Evolutionary conservation across 1,140 invertebrate genomes (phyloP), one percentile per base, ranked within the genome.

Genomic region (Centruroides sculpturatus): DNA sequence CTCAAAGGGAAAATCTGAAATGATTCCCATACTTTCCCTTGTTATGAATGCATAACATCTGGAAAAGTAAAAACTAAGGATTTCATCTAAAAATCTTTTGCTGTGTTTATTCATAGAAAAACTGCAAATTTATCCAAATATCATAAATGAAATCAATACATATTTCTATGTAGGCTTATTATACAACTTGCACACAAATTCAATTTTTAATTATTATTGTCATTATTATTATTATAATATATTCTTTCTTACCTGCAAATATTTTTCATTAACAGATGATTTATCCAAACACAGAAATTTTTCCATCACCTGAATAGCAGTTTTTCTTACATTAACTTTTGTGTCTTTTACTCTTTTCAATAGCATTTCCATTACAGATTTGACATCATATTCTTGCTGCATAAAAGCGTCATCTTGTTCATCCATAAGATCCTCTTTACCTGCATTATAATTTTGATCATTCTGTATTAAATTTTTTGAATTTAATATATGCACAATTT

Each of bases 241-340:
- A 41, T 41, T 41, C 6, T 50, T 23, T 56, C 59, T 64, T 64
- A 78, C 76, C 71, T 75, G 66, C 60, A 74, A 61, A 52, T 71
- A 70, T 51, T 72, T 69, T 8, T 69, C 64, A 67, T 70, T 71
- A 8, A 76, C 66, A 63, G 70, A 72, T 56, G 60, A 55, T 3
- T 60, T 49, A 64, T 70, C 64, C n/a, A 71, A 61, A n/a, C 60
- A 64, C 57, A 75, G 70, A 9, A 77, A 62, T 60, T 70, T 73
- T 57, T 76, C 73, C 3, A 83, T 57, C 5, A 77, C 75, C 59
- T 80, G 77, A 5, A 83, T 62, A 9, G 80, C 76, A 55, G 77
- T 77, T 60, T 80, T 79, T 7, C 82, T 69, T 13, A 83, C 78
- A 60, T 76, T 70, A 3, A 80, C 81, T 66, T 81, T 79, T 46